phyloP scores from a whole-genome alignment of 92 coral and sea anemone genomes.

The Epizoanthus scotinus region DNA sequence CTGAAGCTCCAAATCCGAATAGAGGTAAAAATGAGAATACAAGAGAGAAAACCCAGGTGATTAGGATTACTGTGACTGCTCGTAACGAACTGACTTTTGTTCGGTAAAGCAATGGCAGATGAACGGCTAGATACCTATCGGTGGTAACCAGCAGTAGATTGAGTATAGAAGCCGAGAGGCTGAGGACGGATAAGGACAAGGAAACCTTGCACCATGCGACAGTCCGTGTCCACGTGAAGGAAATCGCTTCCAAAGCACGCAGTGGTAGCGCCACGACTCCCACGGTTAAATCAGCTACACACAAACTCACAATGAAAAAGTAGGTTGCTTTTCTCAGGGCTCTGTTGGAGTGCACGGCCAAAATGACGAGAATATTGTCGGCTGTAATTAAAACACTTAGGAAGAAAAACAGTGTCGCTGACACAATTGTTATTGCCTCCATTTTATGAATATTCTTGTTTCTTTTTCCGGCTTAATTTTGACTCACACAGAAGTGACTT shows the following conservation, averaged over 20 bases:
- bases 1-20: slow-evolving; percentile 24
- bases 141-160: slow-evolving; percentile 50
- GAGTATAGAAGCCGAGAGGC: slow-evolving; percentile 60
- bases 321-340: slow-evolving; percentile 51
- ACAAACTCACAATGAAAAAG: slow-evolving; percentile 50
- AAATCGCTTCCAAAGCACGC: slow-evolving; percentile 44
- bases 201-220: slow-evolving; percentile 50
- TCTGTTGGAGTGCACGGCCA: slow-evolving; percentile 49
- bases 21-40: slow-evolving; percentile 53
- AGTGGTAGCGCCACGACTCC: slow-evolving; percentile 54
- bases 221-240: slow-evolving; percentile 43
- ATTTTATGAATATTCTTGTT: slow-evolving; percentile 2
- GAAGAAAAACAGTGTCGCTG: slow-evolving; percentile 21
- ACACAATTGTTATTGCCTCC: background rate
- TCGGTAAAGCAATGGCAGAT: slow-evolving; percentile 40
- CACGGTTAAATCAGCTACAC: slow-evolving; percentile 50
- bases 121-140: slow-evolving; percentile 59
- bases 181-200: slow-evolving; percentile 52
- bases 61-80: slow-evolving; percentile 17
- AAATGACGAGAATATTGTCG: slow-evolving; percentile 44
- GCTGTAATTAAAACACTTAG: slow-evolving; percentile 47
- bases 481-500: background rate
- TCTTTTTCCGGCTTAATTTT: background rate
- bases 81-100: slow-evolving; percentile 35
- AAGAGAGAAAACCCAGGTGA: slow-evolving; percentile 38